Evolutionary conservation across 1,140 invertebrate species (phyloP), one percentile per base, ranked within the genome.

Genomic region (Achroia grisella): DNA sequence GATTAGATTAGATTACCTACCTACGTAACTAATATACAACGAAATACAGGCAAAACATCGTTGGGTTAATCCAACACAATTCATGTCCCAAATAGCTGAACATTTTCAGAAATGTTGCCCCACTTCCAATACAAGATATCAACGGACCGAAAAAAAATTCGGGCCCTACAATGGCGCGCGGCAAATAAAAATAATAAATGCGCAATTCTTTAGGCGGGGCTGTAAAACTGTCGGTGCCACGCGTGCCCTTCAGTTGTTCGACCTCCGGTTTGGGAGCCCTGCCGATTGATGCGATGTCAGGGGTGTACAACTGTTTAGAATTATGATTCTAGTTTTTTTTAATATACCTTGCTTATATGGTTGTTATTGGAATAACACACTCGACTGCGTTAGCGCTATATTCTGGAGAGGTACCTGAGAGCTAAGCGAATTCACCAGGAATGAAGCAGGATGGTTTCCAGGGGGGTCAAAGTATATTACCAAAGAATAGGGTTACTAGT

Each of bases 161-260:
- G 32, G 10, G 32, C 27, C 45, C 51, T 34, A 62, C 44, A 72
- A 72, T 62, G 61, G 56, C 27, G 58, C 53, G 61, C 49, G 48
- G 62, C 61, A 62, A 64, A 79, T 79, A 79, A 79, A 79, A 76
- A 79, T 79, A 79, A 79, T 72, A 76, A 79, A 79, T 76, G 72
- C 56, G 68, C 69, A 68, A 79, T 76, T 69, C 66, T 75, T 78
- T 78, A 73, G 56, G 57, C 63, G 64, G 66, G 62, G 75, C 62
- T 76, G 71, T 79, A 72, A 79, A 79, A 72, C 59, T 76, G 75
- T 79, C 75, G 68, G 64, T 56, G 54, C 59, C 75, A 75, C 46
- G 55, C 59, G 66, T 48, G 70, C 58, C 75, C 72, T 76, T 74
- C 62, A 71, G 74, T 48, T 46, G 42, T 44, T 62, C 55, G 55